These are phyloP conservation scores for Sarcophaga variegata DNA, from an alignment of 2,888 invertebrate genomes.

Conservation along the genomic window DNA sequence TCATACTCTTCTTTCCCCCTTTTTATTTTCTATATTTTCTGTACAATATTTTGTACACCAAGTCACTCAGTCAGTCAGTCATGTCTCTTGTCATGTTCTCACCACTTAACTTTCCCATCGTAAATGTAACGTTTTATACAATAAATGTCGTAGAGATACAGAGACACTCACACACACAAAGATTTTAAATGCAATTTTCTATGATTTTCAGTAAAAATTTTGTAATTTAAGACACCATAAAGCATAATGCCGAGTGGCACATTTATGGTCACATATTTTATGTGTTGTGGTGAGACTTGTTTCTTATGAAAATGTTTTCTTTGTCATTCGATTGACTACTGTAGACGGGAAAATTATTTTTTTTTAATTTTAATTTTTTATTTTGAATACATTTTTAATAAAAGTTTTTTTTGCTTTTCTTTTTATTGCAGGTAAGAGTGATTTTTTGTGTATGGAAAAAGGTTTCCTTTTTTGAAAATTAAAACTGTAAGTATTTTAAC, in stretches of 20 bases:
- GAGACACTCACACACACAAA: no score
- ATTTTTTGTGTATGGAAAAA: no score
- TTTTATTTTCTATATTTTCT: not conserved
- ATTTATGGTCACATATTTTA: not conserved
- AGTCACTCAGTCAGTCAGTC: not conserved
- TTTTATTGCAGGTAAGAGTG: no score
- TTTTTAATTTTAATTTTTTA: no score
- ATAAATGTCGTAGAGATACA: no score
- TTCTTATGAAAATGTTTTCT: not conserved
- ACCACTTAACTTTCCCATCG: slow-evolving; percentile 9
- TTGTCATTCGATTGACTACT: no score
- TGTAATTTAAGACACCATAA: not conserved
- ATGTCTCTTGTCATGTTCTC: not conserved
- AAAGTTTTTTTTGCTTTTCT: no score
- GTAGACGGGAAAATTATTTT: no score
- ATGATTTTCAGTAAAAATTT: not conserved
- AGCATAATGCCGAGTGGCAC: not conserved
- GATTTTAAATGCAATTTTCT: not conserved
- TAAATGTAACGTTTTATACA: not conserved
- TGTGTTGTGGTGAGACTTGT: not conserved
- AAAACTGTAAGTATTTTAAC: no score
- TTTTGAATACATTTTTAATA: no score
- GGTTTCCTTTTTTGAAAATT: no score
- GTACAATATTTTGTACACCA: not conserved
- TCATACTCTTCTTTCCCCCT: not conserved